Conservation (phyloP, 2,797 vertebrate species). For the Crenuchus spilurus region DNA sequence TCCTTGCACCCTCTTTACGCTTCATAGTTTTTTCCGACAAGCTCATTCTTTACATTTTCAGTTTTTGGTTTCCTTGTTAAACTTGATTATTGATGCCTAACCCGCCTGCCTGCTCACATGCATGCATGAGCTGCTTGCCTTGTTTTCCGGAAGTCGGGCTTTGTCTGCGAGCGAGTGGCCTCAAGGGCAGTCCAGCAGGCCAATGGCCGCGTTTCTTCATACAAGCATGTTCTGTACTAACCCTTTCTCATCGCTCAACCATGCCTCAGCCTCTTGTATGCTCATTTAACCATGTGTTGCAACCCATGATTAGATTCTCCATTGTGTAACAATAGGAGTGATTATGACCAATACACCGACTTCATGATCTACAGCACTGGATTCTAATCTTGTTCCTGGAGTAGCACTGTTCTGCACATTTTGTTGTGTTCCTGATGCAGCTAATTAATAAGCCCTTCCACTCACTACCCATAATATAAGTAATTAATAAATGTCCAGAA, state of each 20-base stretch:
- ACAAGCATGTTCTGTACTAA: slow-evolving; percentile 88
- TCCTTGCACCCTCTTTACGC: slow-evolving; percentile 82
- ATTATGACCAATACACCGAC: too few species aligned
- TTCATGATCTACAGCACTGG: background rate
- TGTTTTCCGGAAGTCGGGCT: slow-evolving; percentile 79
- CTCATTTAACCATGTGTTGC: slow-evolving; percentile 46
- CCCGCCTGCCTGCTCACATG: slow-evolving; percentile 89
- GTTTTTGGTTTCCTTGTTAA: slow-evolving; percentile 65
- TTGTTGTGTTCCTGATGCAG: too few species aligned
- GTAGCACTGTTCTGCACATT: too few species aligned
- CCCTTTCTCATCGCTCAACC: slow-evolving; percentile 42
- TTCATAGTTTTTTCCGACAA: slow-evolving; percentile 71
- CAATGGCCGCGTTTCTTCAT: slow-evolving; percentile 57
- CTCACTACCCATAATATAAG: too few species aligned
- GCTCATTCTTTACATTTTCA: slow-evolving; percentile 73
- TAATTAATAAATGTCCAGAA: too few species aligned
- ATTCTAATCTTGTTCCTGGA: background rate
- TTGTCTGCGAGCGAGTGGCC: slow-evolving; percentile 13
- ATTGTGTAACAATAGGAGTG: background rate
- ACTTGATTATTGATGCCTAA: slow-evolving; percentile 72
- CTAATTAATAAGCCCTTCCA: too few species aligned
- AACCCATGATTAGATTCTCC: slow-evolving; percentile 12
- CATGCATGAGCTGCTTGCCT: slow-evolving; percentile 90
- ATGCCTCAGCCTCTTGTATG: slow-evolving; percentile 41
- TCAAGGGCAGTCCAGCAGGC: background rate